phyloP scores from a whole-genome alignment of 2,113 vertebrate species.

The Hipposideros armiger region DNA sequence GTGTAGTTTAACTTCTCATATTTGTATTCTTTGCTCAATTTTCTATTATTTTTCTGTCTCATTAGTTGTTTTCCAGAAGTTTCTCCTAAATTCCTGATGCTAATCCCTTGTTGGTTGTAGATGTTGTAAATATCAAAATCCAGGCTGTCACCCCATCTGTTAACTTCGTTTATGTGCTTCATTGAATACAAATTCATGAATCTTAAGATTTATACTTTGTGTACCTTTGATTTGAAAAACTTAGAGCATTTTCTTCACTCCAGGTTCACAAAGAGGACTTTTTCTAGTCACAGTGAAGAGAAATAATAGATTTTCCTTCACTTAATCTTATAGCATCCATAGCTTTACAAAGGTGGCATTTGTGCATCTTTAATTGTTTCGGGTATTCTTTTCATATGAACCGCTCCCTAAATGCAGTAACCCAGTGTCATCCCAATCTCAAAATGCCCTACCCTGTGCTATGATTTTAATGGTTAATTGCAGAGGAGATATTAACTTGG shows the following conservation, averaged over 20 bases:
- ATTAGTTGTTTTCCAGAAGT: neutral
- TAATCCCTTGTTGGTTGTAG: slow-evolving; percentile 28
- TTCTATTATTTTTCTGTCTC: neutral
- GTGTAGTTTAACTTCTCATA: neutral
- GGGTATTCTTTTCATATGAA: neutral
- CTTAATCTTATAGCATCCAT: neutral
- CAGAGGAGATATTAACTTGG: neutral
- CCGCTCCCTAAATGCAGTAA: neutral
- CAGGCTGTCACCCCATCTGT: slow-evolving; percentile 53
- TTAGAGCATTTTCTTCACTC: neutral
- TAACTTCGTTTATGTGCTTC: slow-evolving; percentile 9
- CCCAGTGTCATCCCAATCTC: neutral
- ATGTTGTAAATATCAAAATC: slow-evolving; percentile 55
- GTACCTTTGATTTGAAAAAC: slow-evolving; percentile 2
- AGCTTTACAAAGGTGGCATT: neutral
- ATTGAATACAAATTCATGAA: slow-evolving; percentile 9
- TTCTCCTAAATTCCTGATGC: slow-evolving; percentile 9
- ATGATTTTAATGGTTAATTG: neutral
- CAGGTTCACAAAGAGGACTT: neutral
- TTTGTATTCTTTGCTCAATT: neutral
- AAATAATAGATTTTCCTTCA: neutral
- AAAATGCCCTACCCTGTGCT: neutral
- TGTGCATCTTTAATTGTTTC: neutral
- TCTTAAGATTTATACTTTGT: neutral
- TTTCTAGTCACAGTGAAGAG: neutral